Base-by-base conservation (phyloP, 2,113 vertebrate species). In the Alectura lathami region DNA sequence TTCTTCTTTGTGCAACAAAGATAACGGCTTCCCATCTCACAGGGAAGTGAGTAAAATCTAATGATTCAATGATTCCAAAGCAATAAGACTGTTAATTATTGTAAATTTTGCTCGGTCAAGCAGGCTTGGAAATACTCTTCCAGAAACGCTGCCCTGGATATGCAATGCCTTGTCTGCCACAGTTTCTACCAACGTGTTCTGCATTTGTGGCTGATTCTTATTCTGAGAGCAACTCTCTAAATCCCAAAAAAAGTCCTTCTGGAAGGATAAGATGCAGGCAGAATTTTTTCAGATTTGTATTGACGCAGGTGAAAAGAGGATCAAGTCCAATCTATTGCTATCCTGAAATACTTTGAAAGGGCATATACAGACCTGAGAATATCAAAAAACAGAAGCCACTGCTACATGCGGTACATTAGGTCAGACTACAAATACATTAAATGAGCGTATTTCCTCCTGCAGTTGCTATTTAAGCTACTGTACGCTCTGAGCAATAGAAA, bases 1-100 rank as follows among this genome's bases (percentile, higher is more conserved):
- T 68, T 36, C 27, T 68, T 84, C 76, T 97, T 90, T 69, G 64
- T 88, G 69, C 38, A 86, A 78, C 29, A 36, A n/a, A 90, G 88
- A 84, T 84, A 88, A 95, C 27, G 40, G 73, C 57, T 92, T 90
- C 53, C 76, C 60, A 34, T 40, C 51, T 75, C 88, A 75, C 23
- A 45, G 73, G 14, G 51, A 13, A 53, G 40, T 15, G 42, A 86
- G 64, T 48, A 84, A 83, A 38, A 79, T 40, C 69, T 45, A 95
- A 76, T 29, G 48, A 91, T 74, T 72, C 47, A 38, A 8, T 47
- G 57, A 87, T 57, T 91, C 57, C 67, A 38, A 64, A 38, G 48
- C 75, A 86, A 47, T 91, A 57, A 76, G 62, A 84, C 30, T 76
- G 81, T 29, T 82, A 82, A 91, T 87, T 88, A 77, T 11, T 68